phyloP scores from a whole-genome alignment of 2,888 invertebrate genomes.

The Ceriagrion tenellum region DNA sequence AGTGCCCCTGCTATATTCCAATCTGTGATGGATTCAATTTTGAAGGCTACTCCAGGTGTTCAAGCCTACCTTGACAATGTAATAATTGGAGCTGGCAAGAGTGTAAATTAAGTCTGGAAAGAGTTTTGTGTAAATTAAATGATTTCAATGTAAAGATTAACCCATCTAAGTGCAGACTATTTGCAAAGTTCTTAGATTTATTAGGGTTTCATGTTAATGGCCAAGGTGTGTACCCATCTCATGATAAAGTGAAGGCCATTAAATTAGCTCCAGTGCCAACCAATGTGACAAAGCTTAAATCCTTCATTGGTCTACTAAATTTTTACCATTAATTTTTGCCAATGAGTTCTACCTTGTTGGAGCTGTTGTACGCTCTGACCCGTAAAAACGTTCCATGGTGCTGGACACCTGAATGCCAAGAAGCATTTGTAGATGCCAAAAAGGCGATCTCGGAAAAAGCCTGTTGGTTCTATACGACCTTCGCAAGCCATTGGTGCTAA shows the following conservation, averaged over 20 bases:
- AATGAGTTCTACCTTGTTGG: not conserved
- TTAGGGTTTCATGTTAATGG: not conserved
- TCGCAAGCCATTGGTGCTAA: not conserved
- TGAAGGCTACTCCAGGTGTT: not conserved
- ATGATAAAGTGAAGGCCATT: not conserved
- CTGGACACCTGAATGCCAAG: not conserved
- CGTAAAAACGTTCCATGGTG: not conserved
- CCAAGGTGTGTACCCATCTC: not conserved
- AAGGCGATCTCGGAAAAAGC: not conserved
- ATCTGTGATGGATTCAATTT: too few relatives aligned
- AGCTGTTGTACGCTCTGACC: not conserved
- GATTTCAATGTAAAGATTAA: not conserved
- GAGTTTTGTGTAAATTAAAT: not conserved
- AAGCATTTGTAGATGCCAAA: slow-evolving; percentile 23
- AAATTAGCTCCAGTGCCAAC: not conserved
- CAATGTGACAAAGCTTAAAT: not conserved
- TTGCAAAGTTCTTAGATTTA: not conserved
- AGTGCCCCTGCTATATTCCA: not conserved
- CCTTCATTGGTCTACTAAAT: not conserved
- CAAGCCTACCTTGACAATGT: not conserved
- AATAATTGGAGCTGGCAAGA: not conserved
- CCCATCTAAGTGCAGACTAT: too few relatives aligned
- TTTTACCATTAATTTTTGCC: not conserved
- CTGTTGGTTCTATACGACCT: not conserved
- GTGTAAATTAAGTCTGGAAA: not conserved